Evolutionary conservation across 2,797 vertebrate species (phyloP).

Genomic region (Cirrhinus molitorella): DNA sequence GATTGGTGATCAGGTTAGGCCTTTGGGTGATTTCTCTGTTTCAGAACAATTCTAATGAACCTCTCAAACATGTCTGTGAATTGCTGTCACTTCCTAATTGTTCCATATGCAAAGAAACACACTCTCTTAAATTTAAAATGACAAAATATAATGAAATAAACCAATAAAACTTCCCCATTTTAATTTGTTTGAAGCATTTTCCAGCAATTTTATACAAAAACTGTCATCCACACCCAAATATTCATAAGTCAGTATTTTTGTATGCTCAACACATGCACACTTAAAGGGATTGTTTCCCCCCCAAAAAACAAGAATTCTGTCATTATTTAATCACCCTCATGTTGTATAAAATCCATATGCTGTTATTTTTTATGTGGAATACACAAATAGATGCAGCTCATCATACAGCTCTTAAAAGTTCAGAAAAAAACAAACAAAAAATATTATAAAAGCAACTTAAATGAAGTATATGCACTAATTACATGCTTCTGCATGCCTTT

Average conservation of each 20-base stretch:
- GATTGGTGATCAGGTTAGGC: constrained; percentile 54
- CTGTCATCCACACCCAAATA: neutral
- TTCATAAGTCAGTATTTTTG: neutral
- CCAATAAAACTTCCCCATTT: constrained; percentile 2
- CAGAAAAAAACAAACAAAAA: neutral
- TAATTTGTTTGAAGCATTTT: constrained; percentile 16
- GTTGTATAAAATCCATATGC: neutral
- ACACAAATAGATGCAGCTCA: neutral
- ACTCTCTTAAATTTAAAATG: constrained; percentile 49
- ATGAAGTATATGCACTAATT: neutral
- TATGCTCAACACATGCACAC: neutral
- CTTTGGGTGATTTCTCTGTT: constrained; percentile 59
- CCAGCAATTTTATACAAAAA: neutral
- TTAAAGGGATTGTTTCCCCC: neutral
- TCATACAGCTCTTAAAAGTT: neutral
- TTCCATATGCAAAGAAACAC: constrained; percentile 54
- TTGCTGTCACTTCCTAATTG: constrained; percentile 55
- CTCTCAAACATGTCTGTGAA: constrained; percentile 49
- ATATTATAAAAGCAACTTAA: neutral
- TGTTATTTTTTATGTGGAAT: neutral
- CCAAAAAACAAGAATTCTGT: neutral
- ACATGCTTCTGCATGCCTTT: neutral
- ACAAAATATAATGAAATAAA: constrained; percentile 50
- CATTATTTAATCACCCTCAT: constrained; percentile 14
- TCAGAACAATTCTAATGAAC: constrained; percentile 56